These are phyloP conservation scores for Adelognathus sp. DNA, from an alignment of 2,888 invertebrate genomes.

Conservation along the genomic window DNA sequence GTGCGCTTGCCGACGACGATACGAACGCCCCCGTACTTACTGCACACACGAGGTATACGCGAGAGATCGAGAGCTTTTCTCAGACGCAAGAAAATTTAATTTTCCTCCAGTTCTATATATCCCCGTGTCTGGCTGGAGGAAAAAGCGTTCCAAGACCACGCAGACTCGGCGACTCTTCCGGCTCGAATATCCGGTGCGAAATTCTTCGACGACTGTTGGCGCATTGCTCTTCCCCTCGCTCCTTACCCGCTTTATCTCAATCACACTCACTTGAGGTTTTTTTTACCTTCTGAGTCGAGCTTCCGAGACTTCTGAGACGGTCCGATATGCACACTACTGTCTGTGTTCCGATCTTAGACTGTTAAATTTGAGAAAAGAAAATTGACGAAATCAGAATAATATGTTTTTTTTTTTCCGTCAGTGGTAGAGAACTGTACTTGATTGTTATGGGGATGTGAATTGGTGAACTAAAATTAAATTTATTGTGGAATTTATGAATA, in stretches of 20 bases:
- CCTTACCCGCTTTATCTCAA: conserved; percentile 40
- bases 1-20: conserved; percentile 38
- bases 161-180: conserved; percentile 54
- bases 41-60: too few species aligned
- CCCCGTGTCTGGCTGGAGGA: conserved; percentile 40
- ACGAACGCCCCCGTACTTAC: background rate
- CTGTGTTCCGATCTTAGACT: background rate
- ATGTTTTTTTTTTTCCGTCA: background rate
- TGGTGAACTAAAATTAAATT: too few species aligned
- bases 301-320: conserved; percentile 22
- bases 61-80: conserved; percentile 32
- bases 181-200: conserved; percentile 58
- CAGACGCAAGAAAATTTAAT: conserved; percentile 59
- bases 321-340: conserved; percentile 33
- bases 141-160: conserved; percentile 47
- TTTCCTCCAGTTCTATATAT: too few species aligned
- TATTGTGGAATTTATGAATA: too few species aligned
- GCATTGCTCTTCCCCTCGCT: conserved; percentile 1
- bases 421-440: too few species aligned
- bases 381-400: too few species aligned
- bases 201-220: conserved; percentile 44
- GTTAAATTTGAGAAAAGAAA: too few species aligned
- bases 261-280: conserved; percentile 35
- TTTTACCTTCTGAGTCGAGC: background rate
- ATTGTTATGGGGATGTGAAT: too few species aligned